A percentile compares a stretch with the other conserved stretches of the same genome.
phyloP scores from a whole-genome alignment of 2,113 vertebrate species.

The Callithrix jacchus region DNA sequence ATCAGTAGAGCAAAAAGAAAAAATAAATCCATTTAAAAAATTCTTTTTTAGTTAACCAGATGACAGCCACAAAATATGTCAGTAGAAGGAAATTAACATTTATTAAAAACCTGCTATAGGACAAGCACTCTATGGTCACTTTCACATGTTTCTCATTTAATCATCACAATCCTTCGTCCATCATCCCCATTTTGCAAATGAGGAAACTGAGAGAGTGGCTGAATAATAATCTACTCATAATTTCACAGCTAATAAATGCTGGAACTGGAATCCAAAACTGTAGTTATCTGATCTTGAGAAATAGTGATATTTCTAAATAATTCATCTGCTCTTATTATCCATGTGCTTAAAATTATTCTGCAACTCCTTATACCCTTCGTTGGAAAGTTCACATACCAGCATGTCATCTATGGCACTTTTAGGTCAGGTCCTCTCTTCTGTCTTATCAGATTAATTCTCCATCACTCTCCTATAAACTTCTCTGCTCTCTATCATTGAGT shows the following conservation, averaged over 20 bases:
- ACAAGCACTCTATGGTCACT: not conserved
- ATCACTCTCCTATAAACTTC: not conserved
- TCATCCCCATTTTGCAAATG: not conserved
- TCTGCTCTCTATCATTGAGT: not conserved
- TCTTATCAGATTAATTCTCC: not conserved
- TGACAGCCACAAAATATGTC: not conserved
- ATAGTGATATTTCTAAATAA: not conserved
- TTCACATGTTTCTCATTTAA: not conserved
- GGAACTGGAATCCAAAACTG: not conserved
- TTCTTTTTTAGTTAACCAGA: not conserved
- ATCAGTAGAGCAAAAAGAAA: not conserved
- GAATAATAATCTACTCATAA: not conserved
- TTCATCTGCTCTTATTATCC: not conserved
- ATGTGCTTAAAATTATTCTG: not conserved
- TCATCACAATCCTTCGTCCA: not conserved
- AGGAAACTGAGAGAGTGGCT: not conserved
- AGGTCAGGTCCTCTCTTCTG: not conserved
- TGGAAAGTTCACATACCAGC: not conserved
- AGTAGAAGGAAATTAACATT: not conserved
- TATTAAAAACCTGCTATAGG: not conserved
- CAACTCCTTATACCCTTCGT: not conserved
- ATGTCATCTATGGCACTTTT: not conserved
- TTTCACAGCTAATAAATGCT: not conserved
- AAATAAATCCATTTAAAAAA: not conserved
- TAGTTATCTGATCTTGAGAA: not conserved